A percentile compares a stretch with the other conserved stretches of the same genome.
These are phyloP conservation scores for Pachyrhynchus sulphureomaculatus DNA, from an alignment of 1,140 invertebrate genomes.

Conservation along the genomic window DNA sequence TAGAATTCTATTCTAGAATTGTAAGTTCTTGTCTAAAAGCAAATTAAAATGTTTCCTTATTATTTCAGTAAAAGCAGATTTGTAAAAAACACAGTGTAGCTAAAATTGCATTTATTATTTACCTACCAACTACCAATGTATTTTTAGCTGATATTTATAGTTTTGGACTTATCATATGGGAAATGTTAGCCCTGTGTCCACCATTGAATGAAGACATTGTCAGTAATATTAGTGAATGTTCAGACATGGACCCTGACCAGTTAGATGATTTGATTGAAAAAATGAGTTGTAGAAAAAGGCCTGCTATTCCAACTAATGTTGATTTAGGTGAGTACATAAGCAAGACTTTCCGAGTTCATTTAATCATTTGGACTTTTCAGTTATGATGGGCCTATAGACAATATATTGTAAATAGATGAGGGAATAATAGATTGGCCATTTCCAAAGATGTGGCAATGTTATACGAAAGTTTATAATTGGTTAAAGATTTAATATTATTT, in stretches of 20 bases:
- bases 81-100: too few relatives aligned
- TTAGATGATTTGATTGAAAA: constrained; percentile 25
- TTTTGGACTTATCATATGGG: constrained; percentile 75
- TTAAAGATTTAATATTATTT: too few relatives aligned
- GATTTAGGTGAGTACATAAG: constrained; percentile 51
- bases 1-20: too few relatives aligned
- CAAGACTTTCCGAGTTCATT: not conserved
- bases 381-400: too few relatives aligned
- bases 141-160: constrained; percentile 72
- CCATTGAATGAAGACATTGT: constrained; percentile 56
- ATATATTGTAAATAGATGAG: too few relatives aligned
- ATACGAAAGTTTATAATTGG: too few relatives aligned
- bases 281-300: constrained; percentile 49
- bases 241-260: constrained; percentile 37
- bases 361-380: not conserved
- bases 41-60: too few relatives aligned
- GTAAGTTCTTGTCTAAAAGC: not conserved
- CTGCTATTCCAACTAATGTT: constrained; percentile 63
- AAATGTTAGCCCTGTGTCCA: constrained; percentile 73
- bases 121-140: too few relatives aligned
- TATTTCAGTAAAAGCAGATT: too few relatives aligned
- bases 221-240: constrained; percentile 47
- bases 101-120: too few relatives aligned
- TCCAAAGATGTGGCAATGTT: too few relatives aligned
- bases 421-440: too few relatives aligned